A percentile compares a stretch with the other conserved stretches of the same genome.
phyloP scores from a whole-genome alignment of 2,888 invertebrate species.

The Troides oblongomaculatus region DNA sequence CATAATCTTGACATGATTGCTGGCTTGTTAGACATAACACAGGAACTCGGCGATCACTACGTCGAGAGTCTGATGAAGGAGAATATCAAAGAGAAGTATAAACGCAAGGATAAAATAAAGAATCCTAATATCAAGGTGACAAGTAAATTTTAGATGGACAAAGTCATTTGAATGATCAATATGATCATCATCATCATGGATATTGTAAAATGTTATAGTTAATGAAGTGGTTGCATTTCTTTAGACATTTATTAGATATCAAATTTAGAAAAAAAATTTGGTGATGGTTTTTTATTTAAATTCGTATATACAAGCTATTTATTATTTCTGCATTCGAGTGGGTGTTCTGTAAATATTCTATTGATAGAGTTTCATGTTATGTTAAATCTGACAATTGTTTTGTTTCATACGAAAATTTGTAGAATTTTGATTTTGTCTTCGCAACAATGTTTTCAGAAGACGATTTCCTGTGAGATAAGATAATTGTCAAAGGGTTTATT shows the following conservation, averaged over 20 bases:
- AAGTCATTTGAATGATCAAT: not conserved
- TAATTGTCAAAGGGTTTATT: conserved; percentile 19
- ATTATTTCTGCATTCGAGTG: not conserved
- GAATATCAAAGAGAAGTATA: conserved; percentile 35
- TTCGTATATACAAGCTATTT: not conserved
- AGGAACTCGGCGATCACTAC: conserved; percentile 47
- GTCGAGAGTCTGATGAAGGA: conserved; percentile 33
- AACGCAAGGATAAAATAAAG: conserved; percentile 34
- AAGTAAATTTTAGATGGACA: conserved; percentile 27
- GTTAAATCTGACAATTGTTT: conserved; percentile 19
- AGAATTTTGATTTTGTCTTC: not conserved
- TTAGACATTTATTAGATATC: conserved; percentile 34
- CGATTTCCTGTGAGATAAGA: conserved; percentile 12
- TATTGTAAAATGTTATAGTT: not conserved
- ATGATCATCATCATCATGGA: not conserved
- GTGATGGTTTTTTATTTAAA: conserved; percentile 39
- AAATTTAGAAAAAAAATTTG: conserved; percentile 31
- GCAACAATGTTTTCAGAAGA: not conserved
- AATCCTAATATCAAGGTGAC: conserved; percentile 33
- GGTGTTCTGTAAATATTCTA: conserved; percentile 21
- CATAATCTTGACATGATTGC: conserved; percentile 60
- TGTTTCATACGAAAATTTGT: conserved; percentile 6
- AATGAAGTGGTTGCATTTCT: conserved; percentile 43
- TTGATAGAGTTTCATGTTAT: conserved; percentile 11
- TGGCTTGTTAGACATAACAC: conserved; percentile 52